Evolutionary conservation across 2,797 vertebrate species (phyloP).

Genomic region (Typhlichthys eigenmanni): DNA sequence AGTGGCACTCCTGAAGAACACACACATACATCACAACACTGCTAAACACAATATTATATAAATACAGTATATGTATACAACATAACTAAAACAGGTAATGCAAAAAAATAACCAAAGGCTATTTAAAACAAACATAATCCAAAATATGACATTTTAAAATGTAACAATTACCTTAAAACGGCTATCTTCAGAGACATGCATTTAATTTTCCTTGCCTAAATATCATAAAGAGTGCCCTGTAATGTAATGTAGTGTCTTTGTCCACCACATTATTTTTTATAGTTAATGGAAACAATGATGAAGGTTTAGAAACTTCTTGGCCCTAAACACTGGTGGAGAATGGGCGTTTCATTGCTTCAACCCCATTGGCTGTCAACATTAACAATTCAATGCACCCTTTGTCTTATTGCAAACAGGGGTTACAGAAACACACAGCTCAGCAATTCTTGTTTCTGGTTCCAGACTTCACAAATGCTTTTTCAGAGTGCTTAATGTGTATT

Average conservation of each 20-base stretch:
- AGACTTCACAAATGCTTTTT: constrained; percentile 49
- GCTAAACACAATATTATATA: not conserved
- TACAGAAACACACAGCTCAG: constrained; percentile 63
- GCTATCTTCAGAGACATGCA: constrained; percentile 67
- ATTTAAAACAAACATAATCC: too few species aligned
- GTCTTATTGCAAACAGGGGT: constrained; percentile 39
- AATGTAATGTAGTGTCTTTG: constrained; percentile 41
- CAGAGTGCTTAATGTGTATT: constrained; percentile 66
- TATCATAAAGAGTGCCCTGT: constrained; percentile 29
- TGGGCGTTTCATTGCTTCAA: constrained; percentile 38
- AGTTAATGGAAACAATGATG: constrained; percentile 73
- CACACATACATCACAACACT: constrained; percentile 5
- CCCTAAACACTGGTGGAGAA: constrained; percentile 34
- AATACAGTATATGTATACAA: not conserved
- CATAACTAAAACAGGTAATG: not conserved
- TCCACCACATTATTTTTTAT: constrained; percentile 71
- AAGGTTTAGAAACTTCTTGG: constrained; percentile 73
- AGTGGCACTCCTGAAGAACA: constrained; percentile 70
- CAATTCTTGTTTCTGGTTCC: constrained; percentile 51
- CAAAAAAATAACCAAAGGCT: not conserved
- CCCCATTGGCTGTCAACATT: constrained; percentile 57
- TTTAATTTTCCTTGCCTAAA: constrained; percentile 17
- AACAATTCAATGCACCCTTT: constrained; percentile 64
- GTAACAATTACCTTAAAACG: constrained; percentile 61
- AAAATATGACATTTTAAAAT: not conserved